These are phyloP conservation scores for Sinocyclocheilus rhinocerous DNA, from an alignment of 2,113 vertebrate genomes.

Conservation along the genomic window DNA sequence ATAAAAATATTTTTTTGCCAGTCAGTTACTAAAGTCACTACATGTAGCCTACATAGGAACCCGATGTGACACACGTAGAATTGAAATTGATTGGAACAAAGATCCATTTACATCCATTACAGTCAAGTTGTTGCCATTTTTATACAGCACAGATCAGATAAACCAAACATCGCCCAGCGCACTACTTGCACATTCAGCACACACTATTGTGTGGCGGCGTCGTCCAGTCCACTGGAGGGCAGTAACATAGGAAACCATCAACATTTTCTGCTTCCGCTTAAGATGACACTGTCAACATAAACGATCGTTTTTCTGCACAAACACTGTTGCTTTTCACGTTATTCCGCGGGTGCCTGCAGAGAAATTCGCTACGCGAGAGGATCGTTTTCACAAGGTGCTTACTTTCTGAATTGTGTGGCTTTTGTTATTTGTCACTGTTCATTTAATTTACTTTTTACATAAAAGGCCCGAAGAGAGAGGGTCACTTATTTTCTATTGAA, in stretches of 20 bases:
- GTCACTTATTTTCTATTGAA: not conserved
- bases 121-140: no score
- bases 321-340: not conserved
- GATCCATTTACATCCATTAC: no score
- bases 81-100: no score
- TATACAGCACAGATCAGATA: no score
- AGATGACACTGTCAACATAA: not conserved
- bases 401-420: not conserved
- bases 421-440: not conserved
- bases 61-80: no score
- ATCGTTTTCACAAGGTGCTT: conserved; percentile 15
- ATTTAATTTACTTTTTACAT: not conserved
- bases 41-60: no score
- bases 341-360: not conserved
- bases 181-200: not conserved
- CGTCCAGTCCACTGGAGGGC: conserved; percentile 38
- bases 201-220: not conserved
- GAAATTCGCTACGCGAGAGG: not conserved
- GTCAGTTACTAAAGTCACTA: no score
- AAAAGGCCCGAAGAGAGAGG: not conserved
- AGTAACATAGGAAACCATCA: not conserved
- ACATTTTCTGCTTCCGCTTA: not conserved
- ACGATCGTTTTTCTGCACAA: not conserved
- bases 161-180: not conserved
- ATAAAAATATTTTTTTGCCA: no score